phyloP scores from a whole-genome alignment of 2,888 invertebrate genomes.

The Diloba caeruleocephala region DNA sequence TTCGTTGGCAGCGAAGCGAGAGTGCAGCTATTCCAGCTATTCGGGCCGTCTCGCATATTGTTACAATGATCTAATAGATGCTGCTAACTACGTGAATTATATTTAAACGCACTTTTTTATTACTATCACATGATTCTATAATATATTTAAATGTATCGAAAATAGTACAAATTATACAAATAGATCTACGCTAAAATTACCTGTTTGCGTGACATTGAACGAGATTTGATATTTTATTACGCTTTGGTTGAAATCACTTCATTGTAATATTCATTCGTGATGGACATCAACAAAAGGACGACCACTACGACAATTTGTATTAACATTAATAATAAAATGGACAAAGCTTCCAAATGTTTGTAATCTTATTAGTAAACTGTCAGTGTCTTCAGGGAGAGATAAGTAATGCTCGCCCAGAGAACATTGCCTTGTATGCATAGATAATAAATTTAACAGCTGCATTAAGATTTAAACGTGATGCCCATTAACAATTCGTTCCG shows the following conservation, averaged over 20 bases:
- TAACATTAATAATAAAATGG: conserved; percentile 7
- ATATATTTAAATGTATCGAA: conserved; percentile 24
- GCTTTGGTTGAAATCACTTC: conserved; percentile 31
- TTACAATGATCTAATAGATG: conserved; percentile 66
- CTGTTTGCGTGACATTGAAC: conserved; percentile 48
- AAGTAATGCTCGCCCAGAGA: conserved; percentile 6
- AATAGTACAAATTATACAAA: conserved; percentile 16
- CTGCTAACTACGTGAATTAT: conserved; percentile 39
- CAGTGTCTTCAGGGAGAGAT: conserved; percentile 5
- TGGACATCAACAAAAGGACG: conserved; percentile 30
- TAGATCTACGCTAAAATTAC: conserved; percentile 21
- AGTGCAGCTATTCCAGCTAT: conserved; percentile 80
- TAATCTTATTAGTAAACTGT: conserved; percentile 2
- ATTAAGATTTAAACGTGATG: conserved; percentile 34
- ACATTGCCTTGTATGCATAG: conserved; percentile 19
- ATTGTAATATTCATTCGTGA: conserved; percentile 35
- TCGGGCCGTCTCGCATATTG: conserved; percentile 76
- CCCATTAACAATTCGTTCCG: conserved; percentile 63
- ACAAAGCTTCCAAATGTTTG: conserved; percentile 12
- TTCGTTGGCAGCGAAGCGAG: conserved; percentile 86
- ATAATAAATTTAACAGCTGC: conserved; percentile 33
- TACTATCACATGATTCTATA: conserved; percentile 15
- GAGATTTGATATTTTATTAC: conserved; percentile 45
- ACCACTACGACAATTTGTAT: conserved; percentile 8
- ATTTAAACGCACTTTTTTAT: conserved; percentile 25